Conservation (phyloP, 1,140 invertebrate species). For the Drosophila simulans region DNA sequence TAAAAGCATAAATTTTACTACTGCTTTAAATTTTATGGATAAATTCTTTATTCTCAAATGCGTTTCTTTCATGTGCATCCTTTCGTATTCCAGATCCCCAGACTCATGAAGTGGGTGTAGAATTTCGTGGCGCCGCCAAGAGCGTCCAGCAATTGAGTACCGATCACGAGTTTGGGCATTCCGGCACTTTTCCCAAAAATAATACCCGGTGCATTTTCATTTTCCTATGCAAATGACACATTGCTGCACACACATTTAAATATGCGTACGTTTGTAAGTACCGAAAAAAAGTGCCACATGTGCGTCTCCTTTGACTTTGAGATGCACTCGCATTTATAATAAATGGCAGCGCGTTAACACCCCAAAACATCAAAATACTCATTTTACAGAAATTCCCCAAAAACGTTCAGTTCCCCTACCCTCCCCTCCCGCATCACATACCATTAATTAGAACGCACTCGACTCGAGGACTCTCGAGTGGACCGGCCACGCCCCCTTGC, state of each 20-base stretch:
- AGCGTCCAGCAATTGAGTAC: slow-evolving; percentile 30
- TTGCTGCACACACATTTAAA: slow-evolving; percentile 23
- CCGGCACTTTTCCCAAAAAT: slow-evolving; percentile 32
- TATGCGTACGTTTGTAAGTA: slow-evolving; percentile 20
- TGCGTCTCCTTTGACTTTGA: slow-evolving; percentile 29
- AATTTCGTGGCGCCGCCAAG: slow-evolving; percentile 67
- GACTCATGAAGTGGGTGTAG: slow-evolving; percentile 29
- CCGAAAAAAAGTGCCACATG: slow-evolving; percentile 28
- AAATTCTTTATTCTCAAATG: not conserved
- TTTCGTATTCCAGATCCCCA: slow-evolving; percentile 7
- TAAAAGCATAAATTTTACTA: not conserved
- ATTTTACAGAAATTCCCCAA: slow-evolving; percentile 75
- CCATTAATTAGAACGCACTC: slow-evolving; percentile 63
- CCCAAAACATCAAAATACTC: slow-evolving; percentile 65
- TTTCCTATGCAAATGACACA: slow-evolving; percentile 13
- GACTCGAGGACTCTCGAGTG: slow-evolving; percentile 53
- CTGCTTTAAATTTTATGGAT: not conserved
- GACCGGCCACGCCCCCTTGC: slow-evolving; percentile 25
- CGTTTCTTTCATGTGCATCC: slow-evolving; percentile 11
- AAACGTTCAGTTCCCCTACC: slow-evolving; percentile 21
- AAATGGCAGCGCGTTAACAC: slow-evolving; percentile 81
- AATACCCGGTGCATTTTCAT: slow-evolving; percentile 14
- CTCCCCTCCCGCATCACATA: slow-evolving; percentile 7
- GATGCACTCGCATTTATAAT: slow-evolving; percentile 62
- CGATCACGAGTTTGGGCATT: slow-evolving; percentile 37